These are phyloP conservation scores for Melanotaenia nigrans DNA, from an alignment of 2,797 vertebrate genomes.

Conservation along the genomic window DNA sequence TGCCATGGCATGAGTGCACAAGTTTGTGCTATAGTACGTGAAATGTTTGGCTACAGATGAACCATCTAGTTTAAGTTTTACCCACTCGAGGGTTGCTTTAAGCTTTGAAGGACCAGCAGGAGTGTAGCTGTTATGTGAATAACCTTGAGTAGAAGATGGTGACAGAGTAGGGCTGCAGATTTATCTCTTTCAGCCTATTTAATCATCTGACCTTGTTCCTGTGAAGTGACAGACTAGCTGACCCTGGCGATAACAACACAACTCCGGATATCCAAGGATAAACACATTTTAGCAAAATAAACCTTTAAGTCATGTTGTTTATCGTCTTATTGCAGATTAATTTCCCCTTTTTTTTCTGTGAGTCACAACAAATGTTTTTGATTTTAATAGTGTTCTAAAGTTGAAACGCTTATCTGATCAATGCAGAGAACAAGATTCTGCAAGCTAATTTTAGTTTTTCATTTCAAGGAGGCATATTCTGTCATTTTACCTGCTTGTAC, in stretches of 20 bases:
- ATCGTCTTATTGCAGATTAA: neutral
- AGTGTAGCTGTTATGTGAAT: slow-evolving; percentile 9
- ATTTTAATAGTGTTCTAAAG: neutral
- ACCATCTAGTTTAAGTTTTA: slow-evolving; percentile 17
- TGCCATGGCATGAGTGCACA: neutral
- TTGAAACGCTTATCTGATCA: neutral
- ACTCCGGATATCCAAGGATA: slow-evolving; percentile 44
- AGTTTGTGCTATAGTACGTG: slow-evolving; percentile 1
- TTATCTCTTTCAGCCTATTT: slow-evolving; percentile 39
- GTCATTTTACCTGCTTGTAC: neutral
- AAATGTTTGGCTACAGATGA: slow-evolving; percentile 23
- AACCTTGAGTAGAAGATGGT: slow-evolving; percentile 41
- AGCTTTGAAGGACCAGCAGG: neutral
- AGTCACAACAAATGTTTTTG: neutral
- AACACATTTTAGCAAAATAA: slow-evolving; percentile 20
- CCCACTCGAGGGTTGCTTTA: slow-evolving; percentile 5
- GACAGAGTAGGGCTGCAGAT: slow-evolving; percentile 13
- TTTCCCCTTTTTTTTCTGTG: slow-evolving; percentile 2
- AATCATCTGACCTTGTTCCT: slow-evolving; percentile 52
- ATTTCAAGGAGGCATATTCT: neutral
- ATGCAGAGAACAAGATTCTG: neutral
- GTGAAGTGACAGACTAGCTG: slow-evolving; percentile 32
- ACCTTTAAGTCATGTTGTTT: slow-evolving; percentile 6
- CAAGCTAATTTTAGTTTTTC: neutral
- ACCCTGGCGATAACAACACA: slow-evolving; percentile 37